A percentile compares a stretch with the other conserved stretches of the same genome.
These are phyloP conservation scores for Propithecus deckenii DNA, from an alignment of 2,797 vertebrate species.

Conservation along the genomic window DNA sequence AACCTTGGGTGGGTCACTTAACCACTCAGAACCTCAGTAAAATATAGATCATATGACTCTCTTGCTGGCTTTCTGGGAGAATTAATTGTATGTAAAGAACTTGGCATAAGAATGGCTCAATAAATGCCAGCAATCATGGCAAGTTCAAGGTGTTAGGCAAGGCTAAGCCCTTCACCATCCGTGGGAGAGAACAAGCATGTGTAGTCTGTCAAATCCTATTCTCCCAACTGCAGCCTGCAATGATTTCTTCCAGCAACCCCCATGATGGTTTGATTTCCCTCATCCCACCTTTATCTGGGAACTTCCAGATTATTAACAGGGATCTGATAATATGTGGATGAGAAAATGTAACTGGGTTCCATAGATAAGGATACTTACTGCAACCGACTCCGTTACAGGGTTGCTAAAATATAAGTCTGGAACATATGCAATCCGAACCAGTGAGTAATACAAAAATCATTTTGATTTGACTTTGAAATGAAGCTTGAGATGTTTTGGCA, in stretches of 20 bases:
- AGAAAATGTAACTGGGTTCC: not conserved
- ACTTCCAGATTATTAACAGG: not conserved
- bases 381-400: not conserved
- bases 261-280: not conserved
- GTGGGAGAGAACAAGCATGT: not conserved
- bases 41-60: not conserved
- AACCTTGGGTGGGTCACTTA: not conserved
- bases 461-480: constrained; percentile 53
- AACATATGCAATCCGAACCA: not conserved
- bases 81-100: not conserved
- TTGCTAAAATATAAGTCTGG: not conserved
- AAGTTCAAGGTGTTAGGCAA: not conserved
- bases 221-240: not conserved
- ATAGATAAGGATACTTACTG: not conserved
- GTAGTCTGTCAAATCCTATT: not conserved
- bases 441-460: not conserved
- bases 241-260: not conserved
- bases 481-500: constrained; percentile 29
- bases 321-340: not conserved
- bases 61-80: not conserved
- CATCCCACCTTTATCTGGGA: not conserved
- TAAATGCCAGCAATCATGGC: not conserved
- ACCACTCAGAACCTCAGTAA: not conserved
- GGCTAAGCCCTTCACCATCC: not conserved
- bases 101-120: not conserved